Conservation (phyloP, 1,140 invertebrate species). For the Portunus trituberculatus region DNA sequence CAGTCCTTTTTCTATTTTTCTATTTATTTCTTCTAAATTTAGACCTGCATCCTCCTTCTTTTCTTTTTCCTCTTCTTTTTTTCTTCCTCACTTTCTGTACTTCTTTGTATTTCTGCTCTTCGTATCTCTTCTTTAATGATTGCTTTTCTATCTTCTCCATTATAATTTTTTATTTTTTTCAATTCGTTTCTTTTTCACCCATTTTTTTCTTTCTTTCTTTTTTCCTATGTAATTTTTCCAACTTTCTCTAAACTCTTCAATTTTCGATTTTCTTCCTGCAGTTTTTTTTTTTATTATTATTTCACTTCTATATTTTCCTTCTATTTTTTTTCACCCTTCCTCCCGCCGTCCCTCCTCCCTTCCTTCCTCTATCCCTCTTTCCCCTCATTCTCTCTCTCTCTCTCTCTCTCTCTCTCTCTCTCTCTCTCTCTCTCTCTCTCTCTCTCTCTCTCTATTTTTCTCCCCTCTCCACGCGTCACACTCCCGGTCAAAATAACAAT, state of each 20-base stretch:
- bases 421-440: neutral
- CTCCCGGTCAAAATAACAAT: slow-evolving; percentile 37
- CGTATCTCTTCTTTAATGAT: too few species aligned
- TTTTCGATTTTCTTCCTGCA: too few species aligned
- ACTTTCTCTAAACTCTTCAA: too few species aligned
- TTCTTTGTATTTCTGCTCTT: neutral
- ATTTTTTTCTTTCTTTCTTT: too few species aligned
- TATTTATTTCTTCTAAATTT: too few species aligned
- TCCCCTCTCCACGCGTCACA: neutral
- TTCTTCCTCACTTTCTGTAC: neutral
- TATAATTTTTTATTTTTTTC: too few species aligned
- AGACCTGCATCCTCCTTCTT: too few species aligned
- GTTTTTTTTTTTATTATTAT: neutral
- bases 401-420: neutral
- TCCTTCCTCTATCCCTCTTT: neutral
- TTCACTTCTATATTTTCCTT: neutral
- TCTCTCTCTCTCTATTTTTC: neutral
- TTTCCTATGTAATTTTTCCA: too few species aligned
- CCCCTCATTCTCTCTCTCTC: neutral
- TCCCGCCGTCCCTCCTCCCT: too few species aligned
- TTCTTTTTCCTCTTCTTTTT: neutral
- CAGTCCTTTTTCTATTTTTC: too few species aligned
- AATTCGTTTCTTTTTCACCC: too few species aligned
- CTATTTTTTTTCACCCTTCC: neutral
- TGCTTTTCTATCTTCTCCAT: too few species aligned